Percentiles rank a stretch among this genome's conserved stretches.
Evolutionary conservation across 2,113 vertebrate species (phyloP).

Genomic region (Hypocryptadius cinnamomeus): DNA sequence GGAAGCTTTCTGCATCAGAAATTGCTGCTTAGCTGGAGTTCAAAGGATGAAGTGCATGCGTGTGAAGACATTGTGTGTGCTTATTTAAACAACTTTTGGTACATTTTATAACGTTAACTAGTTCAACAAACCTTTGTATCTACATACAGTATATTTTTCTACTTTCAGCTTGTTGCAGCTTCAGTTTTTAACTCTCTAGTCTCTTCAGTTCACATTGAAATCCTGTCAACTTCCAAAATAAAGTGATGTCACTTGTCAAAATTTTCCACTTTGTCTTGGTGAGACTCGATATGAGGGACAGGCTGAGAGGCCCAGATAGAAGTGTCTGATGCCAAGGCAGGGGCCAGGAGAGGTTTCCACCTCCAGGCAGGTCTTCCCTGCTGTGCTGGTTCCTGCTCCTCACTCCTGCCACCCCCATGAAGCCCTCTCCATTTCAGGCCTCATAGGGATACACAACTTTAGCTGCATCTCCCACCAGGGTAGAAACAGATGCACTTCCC

Average conservation of each 20-base stretch:
- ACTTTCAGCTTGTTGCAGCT: slow-evolving; percentile 24
- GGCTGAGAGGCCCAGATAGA: not conserved
- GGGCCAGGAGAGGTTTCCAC: not conserved
- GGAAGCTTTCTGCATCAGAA: slow-evolving; percentile 47
- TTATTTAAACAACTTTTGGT: slow-evolving; percentile 15
- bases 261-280: not conserved
- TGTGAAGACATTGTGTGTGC: not conserved
- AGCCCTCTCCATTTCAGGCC: rapidly evolving
- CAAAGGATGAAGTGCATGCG: not conserved
- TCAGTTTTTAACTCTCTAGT: slow-evolving; percentile 7
- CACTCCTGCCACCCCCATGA: rapidly evolving
- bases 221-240: slow-evolving; percentile 31
- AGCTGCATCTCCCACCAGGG: not conserved
- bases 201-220: not conserved
- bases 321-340: not conserved
- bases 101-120: slow-evolving; percentile 12
- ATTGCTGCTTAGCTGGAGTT: not conserved
- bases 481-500: not conserved
- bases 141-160: slow-evolving; percentile 51
- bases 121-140: slow-evolving; percentile 22
- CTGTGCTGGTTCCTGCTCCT: not conserved
- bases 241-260: not conserved
- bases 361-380: not conserved
- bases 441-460: not conserved
- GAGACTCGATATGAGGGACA: not conserved